A percentile compares a stretch with the other conserved stretches of the same genome.
These are phyloP conservation scores for Noctilio leporinus DNA, from an alignment of 2,113 vertebrate species.

Conservation along the genomic window DNA sequence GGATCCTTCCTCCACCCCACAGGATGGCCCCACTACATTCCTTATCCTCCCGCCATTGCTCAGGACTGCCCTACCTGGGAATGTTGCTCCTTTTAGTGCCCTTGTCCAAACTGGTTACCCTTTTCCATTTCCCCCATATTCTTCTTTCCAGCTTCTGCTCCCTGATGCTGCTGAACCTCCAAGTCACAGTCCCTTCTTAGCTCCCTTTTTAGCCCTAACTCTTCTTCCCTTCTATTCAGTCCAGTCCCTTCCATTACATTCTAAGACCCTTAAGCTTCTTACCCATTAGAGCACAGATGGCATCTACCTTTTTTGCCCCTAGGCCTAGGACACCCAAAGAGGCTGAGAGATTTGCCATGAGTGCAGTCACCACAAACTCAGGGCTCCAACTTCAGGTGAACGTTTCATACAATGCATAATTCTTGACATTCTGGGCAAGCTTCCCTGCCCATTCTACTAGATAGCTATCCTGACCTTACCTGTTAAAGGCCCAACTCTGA, in stretches of 20 bases:
- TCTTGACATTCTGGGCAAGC: background rate
- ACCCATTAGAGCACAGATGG: too few species aligned
- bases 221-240: background rate
- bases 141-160: background rate
- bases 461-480: background rate
- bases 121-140: background rate
- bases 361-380: too few species aligned
- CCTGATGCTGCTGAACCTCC: background rate
- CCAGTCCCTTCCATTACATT: background rate
- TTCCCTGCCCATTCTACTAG: background rate
- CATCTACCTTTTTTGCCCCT: background rate
- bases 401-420: background rate
- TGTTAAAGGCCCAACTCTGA: background rate
- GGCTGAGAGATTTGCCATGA: background rate
- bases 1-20: background rate
- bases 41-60: background rate
- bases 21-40: background rate
- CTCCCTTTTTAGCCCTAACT: background rate
- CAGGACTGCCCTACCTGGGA: background rate
- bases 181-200: background rate
- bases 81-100: too few species aligned
- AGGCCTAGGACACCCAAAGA: background rate
- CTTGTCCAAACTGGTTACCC: background rate
- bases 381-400: background rate
- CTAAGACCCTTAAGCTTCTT: background rate